Base-by-base conservation (phyloP, 1,140 invertebrate genomes). In the Apis dorsata region DNA sequence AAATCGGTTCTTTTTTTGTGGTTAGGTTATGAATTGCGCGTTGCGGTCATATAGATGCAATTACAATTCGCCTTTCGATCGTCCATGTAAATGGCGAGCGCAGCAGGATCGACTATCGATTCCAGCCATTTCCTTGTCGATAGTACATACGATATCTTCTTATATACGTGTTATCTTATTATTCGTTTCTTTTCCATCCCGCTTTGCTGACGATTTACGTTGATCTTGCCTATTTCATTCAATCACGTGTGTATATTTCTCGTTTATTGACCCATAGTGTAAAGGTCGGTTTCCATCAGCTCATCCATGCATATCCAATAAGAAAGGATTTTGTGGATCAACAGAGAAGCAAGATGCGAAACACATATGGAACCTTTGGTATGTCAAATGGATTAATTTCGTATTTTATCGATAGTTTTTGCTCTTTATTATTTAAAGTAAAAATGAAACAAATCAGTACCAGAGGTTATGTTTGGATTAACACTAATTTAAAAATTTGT, bases 331-430 rank as follows among this genome's bases (percentile, higher is more conserved):
- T 2, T 11, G 49, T 19, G 24, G 24, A 19, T 72, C 17, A 55
- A 72, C 24, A 13, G 19, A 17, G 53, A 34, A 10, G 44, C 2
- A 81, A 19, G 53, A 79, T 79, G 81, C 49, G 63, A 63, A 0
- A 28, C 57, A 71, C 57, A 57, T 82, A 85, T 2, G 73, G 80
- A 19, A 85, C 79, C 10, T 85, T 85, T n/a, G 60, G 79, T 76
- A 85, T 17, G 79, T 77, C 34, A 66, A 10, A 24, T 10, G 15
- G 19, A 13, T 28, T 51, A 5, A 28, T 8, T 51, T 69, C 51
- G 44, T 3, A 24, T n/a, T 71, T 28, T 55, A 28, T 44, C 13
- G 2, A 44, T 11, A 24, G 1, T 34, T 13, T 68, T 44, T 19
- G 15, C 1, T 44, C 13, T 11, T 70, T 70, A 68, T 13, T 5